These are phyloP conservation scores for Suillia variegata DNA, from an alignment of 2,888 invertebrate species.

Conservation along the genomic window DNA sequence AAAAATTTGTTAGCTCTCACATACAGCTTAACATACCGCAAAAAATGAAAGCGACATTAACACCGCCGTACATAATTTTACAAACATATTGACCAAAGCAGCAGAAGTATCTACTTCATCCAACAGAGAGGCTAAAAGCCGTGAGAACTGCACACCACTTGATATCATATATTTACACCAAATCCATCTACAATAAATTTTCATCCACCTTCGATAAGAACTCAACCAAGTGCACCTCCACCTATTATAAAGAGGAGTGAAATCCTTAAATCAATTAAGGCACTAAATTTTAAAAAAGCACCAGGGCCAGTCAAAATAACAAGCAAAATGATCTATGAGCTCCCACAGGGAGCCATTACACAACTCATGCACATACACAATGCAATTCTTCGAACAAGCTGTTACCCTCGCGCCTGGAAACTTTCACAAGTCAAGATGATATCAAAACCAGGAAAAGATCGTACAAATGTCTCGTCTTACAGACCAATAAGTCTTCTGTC, in stretches of 20 bases:
- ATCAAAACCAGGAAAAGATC: background rate
- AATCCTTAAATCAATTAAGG: background rate
- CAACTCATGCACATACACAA: background rate
- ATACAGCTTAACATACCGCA: too few relatives aligned
- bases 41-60: background rate
- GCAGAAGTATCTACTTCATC: background rate
- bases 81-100: too few relatives aligned
- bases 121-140: background rate
- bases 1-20: too few relatives aligned
- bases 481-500: slow-evolving; percentile 6
- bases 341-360: background rate
- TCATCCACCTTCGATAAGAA: background rate
- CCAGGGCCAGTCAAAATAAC: background rate
- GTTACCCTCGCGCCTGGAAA: slow-evolving; percentile 7
- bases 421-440: slow-evolving; percentile 9
- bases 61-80: background rate
- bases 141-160: background rate
- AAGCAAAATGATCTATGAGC: too few relatives aligned
- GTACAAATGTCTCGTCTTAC: background rate
- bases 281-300: background rate
- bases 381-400: background rate
- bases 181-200: background rate
- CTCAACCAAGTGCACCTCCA: background rate
- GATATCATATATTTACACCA: background rate
- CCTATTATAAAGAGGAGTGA: background rate